A percentile compares a stretch with the other conserved stretches of the same genome.
phyloP scores from a whole-genome alignment of 2,113 vertebrate species.

The Carassius auratus region DNA sequence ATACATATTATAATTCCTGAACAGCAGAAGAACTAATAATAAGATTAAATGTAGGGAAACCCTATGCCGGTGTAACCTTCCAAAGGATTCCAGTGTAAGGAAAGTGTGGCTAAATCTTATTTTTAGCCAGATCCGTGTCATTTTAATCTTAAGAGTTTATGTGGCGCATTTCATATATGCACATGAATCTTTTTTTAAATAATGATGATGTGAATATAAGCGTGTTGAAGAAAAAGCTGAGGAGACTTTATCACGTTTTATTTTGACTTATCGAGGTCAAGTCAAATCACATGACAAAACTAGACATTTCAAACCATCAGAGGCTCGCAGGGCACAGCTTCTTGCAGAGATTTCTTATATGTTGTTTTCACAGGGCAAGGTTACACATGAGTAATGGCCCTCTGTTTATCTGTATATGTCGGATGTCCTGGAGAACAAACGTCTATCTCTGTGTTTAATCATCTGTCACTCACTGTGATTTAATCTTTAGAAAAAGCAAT shows the following conservation, averaged over 20 bases:
- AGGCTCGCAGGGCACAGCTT: background rate
- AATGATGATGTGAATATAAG: too few species aligned
- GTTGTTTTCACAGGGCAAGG: slow-evolving; percentile 3
- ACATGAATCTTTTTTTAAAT: too few species aligned
- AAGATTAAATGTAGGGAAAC: background rate
- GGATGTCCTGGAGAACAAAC: slow-evolving; percentile 33
- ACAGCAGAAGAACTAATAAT: background rate
- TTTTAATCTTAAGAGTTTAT: background rate
- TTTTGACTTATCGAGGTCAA: background rate
- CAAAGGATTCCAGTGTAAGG: background rate
- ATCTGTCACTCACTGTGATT: slow-evolving; percentile 22
- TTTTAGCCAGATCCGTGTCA: background rate
- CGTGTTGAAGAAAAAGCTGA: background rate
- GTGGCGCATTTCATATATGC: too few species aligned
- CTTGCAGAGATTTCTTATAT: background rate
- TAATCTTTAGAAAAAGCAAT: slow-evolving; percentile 18
- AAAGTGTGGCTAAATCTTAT: background rate
- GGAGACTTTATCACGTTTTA: background rate
- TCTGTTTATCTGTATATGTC: background rate
- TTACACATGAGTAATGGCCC: slow-evolving; percentile 24
- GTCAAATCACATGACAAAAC: background rate
- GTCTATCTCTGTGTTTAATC: slow-evolving; percentile 25
- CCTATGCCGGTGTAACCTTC: background rate
- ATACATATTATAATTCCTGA: background rate
- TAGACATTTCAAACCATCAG: background rate